These are phyloP conservation scores for Poeciliopsis infans DNA, from an alignment of 2,797 vertebrate genomes.

Conservation along the genomic window DNA sequence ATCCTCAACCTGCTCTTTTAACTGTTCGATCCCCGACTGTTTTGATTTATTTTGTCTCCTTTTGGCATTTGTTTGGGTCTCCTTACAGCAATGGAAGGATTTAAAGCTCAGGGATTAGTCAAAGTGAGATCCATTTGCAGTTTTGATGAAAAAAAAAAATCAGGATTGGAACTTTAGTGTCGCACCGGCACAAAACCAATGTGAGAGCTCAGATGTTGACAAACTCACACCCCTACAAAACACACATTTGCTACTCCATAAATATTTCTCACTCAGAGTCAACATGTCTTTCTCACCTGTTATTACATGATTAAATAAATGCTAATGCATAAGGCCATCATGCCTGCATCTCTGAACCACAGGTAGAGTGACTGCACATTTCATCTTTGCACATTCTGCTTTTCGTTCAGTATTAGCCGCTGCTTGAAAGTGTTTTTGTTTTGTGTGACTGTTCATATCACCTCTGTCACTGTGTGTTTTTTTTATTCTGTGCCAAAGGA, in stretches of 20 bases:
- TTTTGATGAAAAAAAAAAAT: conserved; percentile 25
- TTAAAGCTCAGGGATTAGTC: conserved; percentile 59
- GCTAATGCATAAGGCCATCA: conserved; percentile 47
- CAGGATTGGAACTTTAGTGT: conserved; percentile 22
- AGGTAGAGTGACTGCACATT: conserved; percentile 32
- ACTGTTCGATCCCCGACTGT: conserved; percentile 52
- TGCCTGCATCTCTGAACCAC: conserved; percentile 45
- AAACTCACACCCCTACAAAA: conserved; percentile 12
- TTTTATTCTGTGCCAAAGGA: conserved; percentile 26
- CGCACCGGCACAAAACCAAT: conserved; percentile 19
- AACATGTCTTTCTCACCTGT: conserved; percentile 39
- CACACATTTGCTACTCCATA: conserved; percentile 19
- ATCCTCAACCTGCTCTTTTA: conserved; percentile 62
- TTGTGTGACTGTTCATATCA: conserved; percentile 31
- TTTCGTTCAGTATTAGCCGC: conserved; percentile 29
- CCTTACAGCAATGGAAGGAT: conserved; percentile 57
- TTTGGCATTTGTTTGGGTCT: conserved; percentile 56
- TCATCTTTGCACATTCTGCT: conserved; percentile 32
- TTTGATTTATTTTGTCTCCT: conserved; percentile 58
- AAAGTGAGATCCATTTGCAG: conserved; percentile 48
- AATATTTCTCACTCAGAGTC: conserved; percentile 49
- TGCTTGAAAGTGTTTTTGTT: conserved; percentile 45
- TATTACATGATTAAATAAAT: conserved; percentile 40
- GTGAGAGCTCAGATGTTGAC: background rate
- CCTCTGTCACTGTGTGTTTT: conserved; percentile 19